Conservation (phyloP, 2,797 vertebrate species). For the Rousettus madagascariensis region DNA sequence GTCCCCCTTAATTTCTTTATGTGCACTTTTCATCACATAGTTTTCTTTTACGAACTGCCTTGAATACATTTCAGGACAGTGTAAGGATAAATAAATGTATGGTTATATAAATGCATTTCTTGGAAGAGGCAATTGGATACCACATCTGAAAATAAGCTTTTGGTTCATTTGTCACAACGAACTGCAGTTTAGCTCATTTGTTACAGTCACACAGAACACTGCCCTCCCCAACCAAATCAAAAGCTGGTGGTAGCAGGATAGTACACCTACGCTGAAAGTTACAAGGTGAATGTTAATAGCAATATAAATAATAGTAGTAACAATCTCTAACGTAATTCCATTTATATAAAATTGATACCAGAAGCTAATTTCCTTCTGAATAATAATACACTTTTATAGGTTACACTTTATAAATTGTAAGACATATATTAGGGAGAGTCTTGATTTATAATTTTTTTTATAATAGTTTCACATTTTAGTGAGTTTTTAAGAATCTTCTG, state of each 20-base stretch:
- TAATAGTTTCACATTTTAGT: not conserved
- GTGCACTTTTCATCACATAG: not conserved
- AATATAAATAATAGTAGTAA: not conserved
- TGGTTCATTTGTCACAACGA: not conserved
- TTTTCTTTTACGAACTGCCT: not conserved
- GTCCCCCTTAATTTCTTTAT: not conserved
- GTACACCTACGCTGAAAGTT: not conserved
- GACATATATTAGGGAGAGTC: not conserved
- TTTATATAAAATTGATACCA: not conserved
- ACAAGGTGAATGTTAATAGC: not conserved
- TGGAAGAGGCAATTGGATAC: not conserved
- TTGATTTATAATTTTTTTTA: not conserved
- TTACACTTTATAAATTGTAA: not conserved
- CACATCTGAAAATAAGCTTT: not conserved
- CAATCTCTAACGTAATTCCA: not conserved
- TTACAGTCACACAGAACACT: not conserved
- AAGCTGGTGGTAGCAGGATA: not conserved
- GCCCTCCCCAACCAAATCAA: not conserved
- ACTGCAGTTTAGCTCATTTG: not conserved
- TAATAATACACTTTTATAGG: not conserved
- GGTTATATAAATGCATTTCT: not conserved
- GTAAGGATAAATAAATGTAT: not conserved
- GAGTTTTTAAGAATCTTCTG: not conserved
- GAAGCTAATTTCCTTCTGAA: not conserved
- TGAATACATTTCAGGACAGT: not conserved